Evolutionary conservation across 2,888 invertebrate genomes (phyloP), one percentile per base, ranked within the genome.

Genomic region (Odontomyia ornata): DNA sequence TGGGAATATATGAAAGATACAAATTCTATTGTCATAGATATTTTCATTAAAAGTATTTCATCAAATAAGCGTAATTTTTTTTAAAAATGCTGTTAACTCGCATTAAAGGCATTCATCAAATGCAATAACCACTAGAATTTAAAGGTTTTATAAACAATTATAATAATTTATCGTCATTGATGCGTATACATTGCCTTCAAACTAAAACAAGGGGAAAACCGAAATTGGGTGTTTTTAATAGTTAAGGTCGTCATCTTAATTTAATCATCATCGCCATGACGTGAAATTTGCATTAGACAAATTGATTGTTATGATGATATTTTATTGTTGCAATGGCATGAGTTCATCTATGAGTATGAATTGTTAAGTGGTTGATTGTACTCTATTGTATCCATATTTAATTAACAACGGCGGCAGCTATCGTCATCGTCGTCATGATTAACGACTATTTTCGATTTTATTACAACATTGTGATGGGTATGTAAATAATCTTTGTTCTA

Each of bases 131-230:
- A 9, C 36, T 36, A 9, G 5, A 5, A 9, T 36, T 5, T 36
- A 36, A 36, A 36, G 36, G 36, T 36, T 3, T 36, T 5, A 36
- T 9, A 36, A 9, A 9, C 36, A 36, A 36, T 36, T 52, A 52
- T 52, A 13, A 52, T 13, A 7, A 52, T 52, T 15, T 18, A 15
- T 52, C 15, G 15, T 52, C 18, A 52, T 52, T 18, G 15, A 15
- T 52, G 18, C 52, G 15, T 52, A 13, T 69, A 69, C 69, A 69
- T 69, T 47, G 69, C 69, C 69, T 46, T 47, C 36, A 36, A 36
- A 36, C 3, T 5, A 36, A 36, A 36, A 36, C 36, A 36, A 15
- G 23, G 25, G 46, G 36, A n/a, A 27, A 46, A 47, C 36, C 46
- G 46, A 25, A 69, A 47, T 67, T 30, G 36, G 67, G 67, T 67